Conservation (phyloP, 1,140 invertebrate species). For the Heliconius hermathena region DNA sequence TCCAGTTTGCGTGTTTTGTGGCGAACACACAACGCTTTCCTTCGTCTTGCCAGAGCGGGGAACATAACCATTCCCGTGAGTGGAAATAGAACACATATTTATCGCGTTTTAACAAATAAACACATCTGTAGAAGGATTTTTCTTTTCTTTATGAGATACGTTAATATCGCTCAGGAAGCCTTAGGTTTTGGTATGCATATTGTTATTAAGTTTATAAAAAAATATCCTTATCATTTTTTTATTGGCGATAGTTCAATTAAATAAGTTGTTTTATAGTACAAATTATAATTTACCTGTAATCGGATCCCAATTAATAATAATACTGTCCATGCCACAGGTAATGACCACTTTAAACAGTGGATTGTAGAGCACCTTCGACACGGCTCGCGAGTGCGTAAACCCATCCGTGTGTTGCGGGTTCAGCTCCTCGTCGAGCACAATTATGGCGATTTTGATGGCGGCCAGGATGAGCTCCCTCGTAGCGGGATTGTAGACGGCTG, state of each 20-base stretch:
- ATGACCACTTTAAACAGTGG: slow-evolving; percentile 86
- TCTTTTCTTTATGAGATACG: not conserved
- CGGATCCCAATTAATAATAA: slow-evolving; percentile 88
- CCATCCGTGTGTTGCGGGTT: slow-evolving; percentile 86
- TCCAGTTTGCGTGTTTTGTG: too few relatives aligned
- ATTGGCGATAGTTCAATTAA: too few relatives aligned
- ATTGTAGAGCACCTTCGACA: slow-evolving; percentile 87
- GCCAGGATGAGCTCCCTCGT: slow-evolving; percentile 85
- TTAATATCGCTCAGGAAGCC: not conserved
- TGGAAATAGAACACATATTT: too few relatives aligned
- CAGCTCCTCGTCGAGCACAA: slow-evolving; percentile 84
- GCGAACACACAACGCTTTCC: too few relatives aligned
- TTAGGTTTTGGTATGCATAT: too few relatives aligned
- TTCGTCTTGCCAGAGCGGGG: too few relatives aligned
- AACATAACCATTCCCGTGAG: too few relatives aligned
- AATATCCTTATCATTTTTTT: too few relatives aligned
- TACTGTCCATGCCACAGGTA: slow-evolving; percentile 86
- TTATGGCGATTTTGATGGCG: slow-evolving; percentile 82
- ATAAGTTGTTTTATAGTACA: too few relatives aligned
- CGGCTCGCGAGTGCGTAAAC: slow-evolving; percentile 84
- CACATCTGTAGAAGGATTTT: too few relatives aligned
- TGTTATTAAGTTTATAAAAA: too few relatives aligned
- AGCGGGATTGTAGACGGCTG: slow-evolving; percentile 84
- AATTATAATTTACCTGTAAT: slow-evolving; percentile 73
- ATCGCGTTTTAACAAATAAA: too few relatives aligned